Percentiles rank a stretch among this genome's conserved stretches.
Conservation (phyloP, 1,140 invertebrate genomes). For the Polyergus mexicanus region DNA sequence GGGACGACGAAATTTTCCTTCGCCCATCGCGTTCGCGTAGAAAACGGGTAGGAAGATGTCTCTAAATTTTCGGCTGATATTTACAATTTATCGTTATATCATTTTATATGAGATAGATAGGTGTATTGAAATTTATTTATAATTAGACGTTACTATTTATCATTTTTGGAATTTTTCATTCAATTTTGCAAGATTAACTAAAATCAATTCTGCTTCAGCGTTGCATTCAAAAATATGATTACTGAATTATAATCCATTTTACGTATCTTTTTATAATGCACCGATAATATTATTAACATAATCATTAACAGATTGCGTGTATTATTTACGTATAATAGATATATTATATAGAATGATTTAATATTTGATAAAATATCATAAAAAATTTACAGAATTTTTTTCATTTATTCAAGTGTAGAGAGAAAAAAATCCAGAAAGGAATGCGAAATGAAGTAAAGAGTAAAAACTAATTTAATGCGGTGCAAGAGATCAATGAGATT, state of each 20-base stretch:
- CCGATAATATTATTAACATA: constrained; percentile 28
- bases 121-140: constrained; percentile 20
- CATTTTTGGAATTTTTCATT: constrained; percentile 37
- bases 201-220: neutral
- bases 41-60: neutral
- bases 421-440: neutral
- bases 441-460: neutral
- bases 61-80: constrained; percentile 20
- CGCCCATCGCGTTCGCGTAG: neutral
- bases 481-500: neutral
- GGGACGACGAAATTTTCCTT: constrained; percentile 50
- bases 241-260: neutral
- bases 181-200: neutral
- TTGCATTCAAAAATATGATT: neutral
- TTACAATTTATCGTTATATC: constrained; percentile 26
- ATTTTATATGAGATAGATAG: neutral
- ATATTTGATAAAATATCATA: neutral
- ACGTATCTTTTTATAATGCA: constrained; percentile 24
- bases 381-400: neutral
- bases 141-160: constrained; percentile 5
- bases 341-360: neutral
- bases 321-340: neutral
- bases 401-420: too few relatives aligned
- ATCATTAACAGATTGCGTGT: constrained; percentile 4
- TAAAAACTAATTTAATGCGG: neutral